Percentiles rank a stretch among this genome's conserved stretches.
Evolutionary conservation across 2,888 invertebrate species (phyloP).

Genomic region (Norana najaformis): DNA sequence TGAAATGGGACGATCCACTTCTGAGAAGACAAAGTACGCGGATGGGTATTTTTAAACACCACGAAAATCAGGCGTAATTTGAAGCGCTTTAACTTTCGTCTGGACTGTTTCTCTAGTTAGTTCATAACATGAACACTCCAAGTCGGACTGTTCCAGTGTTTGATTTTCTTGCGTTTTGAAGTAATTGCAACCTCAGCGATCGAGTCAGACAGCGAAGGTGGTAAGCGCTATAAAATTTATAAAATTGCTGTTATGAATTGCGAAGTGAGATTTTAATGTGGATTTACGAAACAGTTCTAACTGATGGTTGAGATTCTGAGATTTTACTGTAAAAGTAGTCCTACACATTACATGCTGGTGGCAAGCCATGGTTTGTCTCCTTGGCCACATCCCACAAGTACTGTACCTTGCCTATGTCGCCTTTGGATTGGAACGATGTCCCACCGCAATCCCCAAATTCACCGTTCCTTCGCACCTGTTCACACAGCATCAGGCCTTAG

Average conservation of each 20-base stretch:
- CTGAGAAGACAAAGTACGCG: background rate
- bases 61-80: background rate
- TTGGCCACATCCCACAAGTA: too few relatives aligned
- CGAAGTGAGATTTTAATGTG: background rate
- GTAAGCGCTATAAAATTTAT: background rate
- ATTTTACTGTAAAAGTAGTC: background rate
- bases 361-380: too few relatives aligned
- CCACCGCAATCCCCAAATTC: too few relatives aligned
- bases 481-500: too few relatives aligned
- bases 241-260: background rate
- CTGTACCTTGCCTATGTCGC: too few relatives aligned
- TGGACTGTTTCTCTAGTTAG: background rate
- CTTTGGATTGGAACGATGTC: too few relatives aligned
- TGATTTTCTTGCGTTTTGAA: background rate
- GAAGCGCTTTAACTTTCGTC: background rate
- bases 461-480: too few relatives aligned
- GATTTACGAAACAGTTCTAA: background rate
- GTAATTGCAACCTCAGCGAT: background rate
- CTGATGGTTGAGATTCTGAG: background rate
- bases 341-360: too few relatives aligned
- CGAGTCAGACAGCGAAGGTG: background rate
- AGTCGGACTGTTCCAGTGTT: background rate
- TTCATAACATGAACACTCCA: background rate
- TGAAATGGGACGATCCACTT: background rate
- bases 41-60: background rate